These are phyloP conservation scores for Heteromyza rotundicornis DNA, from an alignment of 2,888 invertebrate species.

Conservation along the genomic window DNA sequence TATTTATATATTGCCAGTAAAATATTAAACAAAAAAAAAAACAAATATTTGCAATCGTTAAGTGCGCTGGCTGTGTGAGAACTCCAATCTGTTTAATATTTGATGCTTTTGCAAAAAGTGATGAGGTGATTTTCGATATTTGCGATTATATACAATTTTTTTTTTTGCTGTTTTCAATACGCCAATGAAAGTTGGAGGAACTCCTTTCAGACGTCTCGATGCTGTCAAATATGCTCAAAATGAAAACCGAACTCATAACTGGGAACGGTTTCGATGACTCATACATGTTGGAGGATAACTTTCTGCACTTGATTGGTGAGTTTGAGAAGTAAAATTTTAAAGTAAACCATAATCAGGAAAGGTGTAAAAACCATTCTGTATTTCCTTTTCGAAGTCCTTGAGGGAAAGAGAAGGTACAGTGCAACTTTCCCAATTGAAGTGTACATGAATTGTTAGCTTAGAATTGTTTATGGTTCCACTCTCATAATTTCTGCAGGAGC, in stretches of 20 bases:
- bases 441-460: too few relatives aligned
- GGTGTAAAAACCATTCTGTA: too few relatives aligned
- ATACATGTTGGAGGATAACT: slow-evolving; percentile 58
- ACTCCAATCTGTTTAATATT: slow-evolving; percentile 14
- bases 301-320: slow-evolving; percentile 60
- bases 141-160: too few relatives aligned
- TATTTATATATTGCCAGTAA: slow-evolving; percentile 19
- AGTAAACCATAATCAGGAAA: too few relatives aligned
- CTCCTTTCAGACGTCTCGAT: slow-evolving; percentile 31
- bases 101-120: slow-evolving; percentile 1
- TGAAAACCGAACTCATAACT: slow-evolving; percentile 60
- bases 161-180: too few relatives aligned
- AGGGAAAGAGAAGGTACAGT: too few relatives aligned
- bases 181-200: background rate
- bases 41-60: slow-evolving; percentile 29
- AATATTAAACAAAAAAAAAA: slow-evolving; percentile 21
- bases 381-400: too few relatives aligned
- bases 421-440: too few relatives aligned
- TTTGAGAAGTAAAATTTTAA: slow-evolving; percentile 15
- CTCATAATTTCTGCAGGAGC: too few relatives aligned
- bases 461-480: too few relatives aligned
- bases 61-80: slow-evolving; percentile 24
- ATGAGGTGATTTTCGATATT: slow-evolving; percentile 22
- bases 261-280: slow-evolving; percentile 55
- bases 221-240: slow-evolving; percentile 56